Percentiles rank a stretch among this genome's conserved stretches.
phyloP scores from a whole-genome alignment of 2,797 vertebrate species.

The Novumbra hubbsi region DNA sequence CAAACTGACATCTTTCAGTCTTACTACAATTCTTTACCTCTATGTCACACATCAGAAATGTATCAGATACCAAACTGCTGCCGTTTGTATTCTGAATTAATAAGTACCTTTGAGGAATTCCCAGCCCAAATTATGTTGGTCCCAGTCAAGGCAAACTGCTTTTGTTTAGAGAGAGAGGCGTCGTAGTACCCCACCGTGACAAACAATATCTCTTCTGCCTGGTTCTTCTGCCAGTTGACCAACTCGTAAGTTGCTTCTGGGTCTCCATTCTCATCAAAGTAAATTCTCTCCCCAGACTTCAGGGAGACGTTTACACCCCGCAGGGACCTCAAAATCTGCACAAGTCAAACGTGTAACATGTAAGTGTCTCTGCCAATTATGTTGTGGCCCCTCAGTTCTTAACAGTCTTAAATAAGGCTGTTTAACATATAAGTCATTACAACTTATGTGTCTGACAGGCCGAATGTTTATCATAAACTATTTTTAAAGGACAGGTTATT shows the following conservation, averaged over 20 bases:
- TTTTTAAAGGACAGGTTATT: too few species aligned
- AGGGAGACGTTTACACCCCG: constrained; percentile 67
- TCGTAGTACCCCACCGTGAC: constrained; percentile 70
- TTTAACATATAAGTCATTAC: too few species aligned
- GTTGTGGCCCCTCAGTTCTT: too few species aligned
- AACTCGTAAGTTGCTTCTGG: constrained; percentile 71
- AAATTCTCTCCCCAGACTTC: constrained; percentile 63
- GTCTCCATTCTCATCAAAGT: constrained; percentile 72
- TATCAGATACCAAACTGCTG: background rate
- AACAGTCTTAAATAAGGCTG: too few species aligned
- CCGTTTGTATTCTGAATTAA: background rate
- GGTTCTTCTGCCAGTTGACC: constrained; percentile 74
- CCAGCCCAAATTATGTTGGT: constrained; percentile 65
- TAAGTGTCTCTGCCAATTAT: too few species aligned
- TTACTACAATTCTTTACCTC: background rate
- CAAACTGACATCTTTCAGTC: too few species aligned
- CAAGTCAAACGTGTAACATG: background rate
- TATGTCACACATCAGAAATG: background rate
- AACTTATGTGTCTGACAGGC: too few species aligned
- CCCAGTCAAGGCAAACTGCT: constrained; percentile 67
- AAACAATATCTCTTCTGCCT: constrained; percentile 56
- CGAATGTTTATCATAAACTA: too few species aligned
- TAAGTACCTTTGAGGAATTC: constrained; percentile 47
- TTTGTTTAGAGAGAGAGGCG: constrained; percentile 59
- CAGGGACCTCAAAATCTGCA: constrained; percentile 60